Percentiles rank a stretch among this genome's conserved stretches.
These are phyloP conservation scores for Philypnodon macrostomus DNA, from an alignment of 2,797 vertebrate genomes.

Conservation along the genomic window DNA sequence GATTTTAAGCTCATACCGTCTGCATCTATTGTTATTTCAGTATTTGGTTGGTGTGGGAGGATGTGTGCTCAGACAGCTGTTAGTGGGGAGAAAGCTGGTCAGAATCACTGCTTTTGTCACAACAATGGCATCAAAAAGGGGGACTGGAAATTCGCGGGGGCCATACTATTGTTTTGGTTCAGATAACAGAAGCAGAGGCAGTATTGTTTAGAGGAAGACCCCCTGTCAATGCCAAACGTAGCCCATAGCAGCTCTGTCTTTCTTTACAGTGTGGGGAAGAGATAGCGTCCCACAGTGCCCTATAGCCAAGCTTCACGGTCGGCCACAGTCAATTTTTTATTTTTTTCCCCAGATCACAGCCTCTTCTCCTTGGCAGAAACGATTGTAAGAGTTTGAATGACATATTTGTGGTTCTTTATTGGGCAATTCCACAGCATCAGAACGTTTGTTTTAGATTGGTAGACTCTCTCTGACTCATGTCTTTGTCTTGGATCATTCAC, in stretches of 20 bases:
- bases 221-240: constrained; percentile 31
- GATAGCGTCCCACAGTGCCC: constrained; percentile 23
- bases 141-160: constrained; percentile 53
- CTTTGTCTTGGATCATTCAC: constrained; percentile 1
- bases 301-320: constrained; percentile 54
- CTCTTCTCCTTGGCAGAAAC: constrained; percentile 3
- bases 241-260: constrained; percentile 32
- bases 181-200: constrained; percentile 53
- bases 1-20: constrained; percentile 28
- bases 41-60: constrained; percentile 21
- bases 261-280: constrained; percentile 37
- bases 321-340: constrained; percentile 39
- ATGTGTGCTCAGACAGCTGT: constrained; percentile 40
- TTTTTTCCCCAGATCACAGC: constrained; percentile 14
- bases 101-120: constrained; percentile 58
- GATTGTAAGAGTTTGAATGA: not conserved
- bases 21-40: constrained; percentile 25
- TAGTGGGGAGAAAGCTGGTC: constrained; percentile 36
- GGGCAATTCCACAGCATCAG: not conserved
- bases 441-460: not conserved
- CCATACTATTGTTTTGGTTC: constrained; percentile 59
- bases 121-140: constrained; percentile 69
- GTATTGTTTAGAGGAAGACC: constrained; percentile 62
- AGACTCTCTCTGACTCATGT: not conserved
- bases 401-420: not conserved